phyloP scores from a whole-genome alignment of 2,888 invertebrate genomes.

The Seira musarum region DNA sequence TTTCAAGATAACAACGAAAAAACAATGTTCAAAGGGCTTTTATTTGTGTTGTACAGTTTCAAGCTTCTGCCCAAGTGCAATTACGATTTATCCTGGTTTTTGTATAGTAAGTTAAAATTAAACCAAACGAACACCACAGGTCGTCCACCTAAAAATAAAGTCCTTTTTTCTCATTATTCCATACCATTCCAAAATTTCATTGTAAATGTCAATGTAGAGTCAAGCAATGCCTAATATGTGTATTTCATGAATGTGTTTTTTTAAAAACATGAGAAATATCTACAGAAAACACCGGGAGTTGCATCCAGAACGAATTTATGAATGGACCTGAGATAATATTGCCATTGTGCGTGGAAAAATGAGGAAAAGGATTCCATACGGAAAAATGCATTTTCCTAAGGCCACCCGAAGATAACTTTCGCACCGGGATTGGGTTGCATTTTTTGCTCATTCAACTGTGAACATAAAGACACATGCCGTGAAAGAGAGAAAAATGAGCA shows the following conservation, averaged over 20 bases:
- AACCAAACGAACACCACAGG: slow-evolving; percentile 46
- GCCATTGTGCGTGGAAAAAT: slow-evolving; percentile 39
- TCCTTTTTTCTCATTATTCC: not conserved
- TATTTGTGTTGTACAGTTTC: too few relatives aligned
- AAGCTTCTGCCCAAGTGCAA: slow-evolving; percentile 30
- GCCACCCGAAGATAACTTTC: slow-evolving; percentile 45
- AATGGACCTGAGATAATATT: slow-evolving; percentile 52
- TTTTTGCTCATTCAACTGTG: not conserved
- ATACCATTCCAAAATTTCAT: not conserved
- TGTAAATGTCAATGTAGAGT: not conserved
- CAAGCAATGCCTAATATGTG: slow-evolving; percentile 1
- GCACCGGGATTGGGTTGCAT: slow-evolving; percentile 24
- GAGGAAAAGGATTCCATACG: slow-evolving; percentile 17
- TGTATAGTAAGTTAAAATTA: slow-evolving; percentile 11
- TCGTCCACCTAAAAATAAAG: slow-evolving; percentile 26
- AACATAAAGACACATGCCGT: too few relatives aligned
- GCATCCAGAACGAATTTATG: slow-evolving; percentile 64
- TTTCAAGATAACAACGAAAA: too few relatives aligned
- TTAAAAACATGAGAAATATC: slow-evolving; percentile 48
- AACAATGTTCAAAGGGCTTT: too few relatives aligned
- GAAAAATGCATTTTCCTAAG: slow-evolving; percentile 1
- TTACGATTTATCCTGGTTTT: slow-evolving; percentile 48
- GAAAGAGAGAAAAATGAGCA: too few relatives aligned
- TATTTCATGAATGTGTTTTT: not conserved
- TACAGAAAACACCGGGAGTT: slow-evolving; percentile 65